phyloP scores from a whole-genome alignment of 1,140 invertebrate genomes.

The Magallana ariakensis region DNA sequence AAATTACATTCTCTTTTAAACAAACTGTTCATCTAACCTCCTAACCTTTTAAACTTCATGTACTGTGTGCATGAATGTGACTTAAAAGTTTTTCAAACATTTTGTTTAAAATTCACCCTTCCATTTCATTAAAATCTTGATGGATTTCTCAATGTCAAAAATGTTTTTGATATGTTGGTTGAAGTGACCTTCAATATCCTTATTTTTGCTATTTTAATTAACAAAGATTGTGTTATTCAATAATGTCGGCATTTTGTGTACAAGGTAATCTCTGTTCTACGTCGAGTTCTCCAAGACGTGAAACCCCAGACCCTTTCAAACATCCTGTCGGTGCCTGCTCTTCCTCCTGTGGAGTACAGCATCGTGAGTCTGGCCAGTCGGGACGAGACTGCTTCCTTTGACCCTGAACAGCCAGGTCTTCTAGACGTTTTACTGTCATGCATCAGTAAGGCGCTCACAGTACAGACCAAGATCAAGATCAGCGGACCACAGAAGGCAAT shows the following conservation, averaged over 20 bases:
- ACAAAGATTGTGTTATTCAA: too few species aligned
- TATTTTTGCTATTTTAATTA: too few species aligned
- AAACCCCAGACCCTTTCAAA: slow-evolving; percentile 81
- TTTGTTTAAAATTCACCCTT: too few species aligned
- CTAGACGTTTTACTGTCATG: slow-evolving; percentile 92
- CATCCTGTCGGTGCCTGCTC: slow-evolving; percentile 84
- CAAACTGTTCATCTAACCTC: too few species aligned
- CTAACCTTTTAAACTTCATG: too few species aligned
- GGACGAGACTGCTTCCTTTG: slow-evolving; percentile 78
- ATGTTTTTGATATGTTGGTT: too few species aligned
- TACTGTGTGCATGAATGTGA: too few species aligned
- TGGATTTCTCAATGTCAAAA: too few species aligned
- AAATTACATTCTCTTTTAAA: too few species aligned
- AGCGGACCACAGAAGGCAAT: slow-evolving; percentile 84
- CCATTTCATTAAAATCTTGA: too few species aligned
- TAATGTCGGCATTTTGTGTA: background rate
- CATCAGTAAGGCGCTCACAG: slow-evolving; percentile 90
- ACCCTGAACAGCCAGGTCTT: slow-evolving; percentile 84
- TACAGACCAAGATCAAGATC: slow-evolving; percentile 92
- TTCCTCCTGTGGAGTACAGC: slow-evolving; percentile 90
- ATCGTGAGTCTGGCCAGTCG: slow-evolving; percentile 80
- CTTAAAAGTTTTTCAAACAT: too few species aligned
- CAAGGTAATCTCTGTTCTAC: slow-evolving; percentile 87
- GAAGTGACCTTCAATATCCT: too few species aligned
- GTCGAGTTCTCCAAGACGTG: slow-evolving; percentile 92